phyloP scores from a whole-genome alignment of 2,113 vertebrate species.

The Nyctereutes procyonoides region DNA sequence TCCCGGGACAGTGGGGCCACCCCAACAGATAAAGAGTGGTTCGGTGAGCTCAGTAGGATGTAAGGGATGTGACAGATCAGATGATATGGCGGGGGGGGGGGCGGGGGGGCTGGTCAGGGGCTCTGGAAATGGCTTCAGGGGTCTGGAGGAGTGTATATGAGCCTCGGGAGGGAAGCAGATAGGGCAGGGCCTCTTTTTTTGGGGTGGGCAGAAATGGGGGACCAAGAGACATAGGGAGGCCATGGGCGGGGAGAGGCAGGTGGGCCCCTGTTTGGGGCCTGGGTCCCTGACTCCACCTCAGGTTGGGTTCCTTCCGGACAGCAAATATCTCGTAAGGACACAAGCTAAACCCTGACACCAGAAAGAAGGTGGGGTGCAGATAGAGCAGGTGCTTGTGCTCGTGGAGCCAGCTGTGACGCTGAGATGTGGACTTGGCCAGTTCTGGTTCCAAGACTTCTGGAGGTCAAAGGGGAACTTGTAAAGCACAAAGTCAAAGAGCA shows the following conservation, averaged over 20 bases:
- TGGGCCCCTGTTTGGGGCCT: not conserved
- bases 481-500: not conserved
- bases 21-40: not conserved
- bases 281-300: not conserved
- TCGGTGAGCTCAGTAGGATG: not conserved
- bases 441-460: not conserved
- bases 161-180: not conserved
- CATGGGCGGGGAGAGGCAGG: not conserved
- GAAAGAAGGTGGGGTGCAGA: not conserved
- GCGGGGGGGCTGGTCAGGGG: not conserved
- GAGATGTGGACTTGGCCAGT: constrained; percentile 69
- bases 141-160: not conserved
- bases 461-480: not conserved
- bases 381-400: fast-evolving
- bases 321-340: not conserved
- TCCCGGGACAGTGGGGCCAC: constrained; percentile 76
- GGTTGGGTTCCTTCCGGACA: not conserved
- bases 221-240: constrained; percentile 50
- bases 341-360: not conserved
- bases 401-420: fast-evolving
- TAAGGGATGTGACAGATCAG: not conserved
- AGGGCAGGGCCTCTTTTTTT: constrained; percentile 63
- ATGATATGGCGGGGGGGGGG: not conserved
- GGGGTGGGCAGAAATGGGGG: constrained; percentile 61
- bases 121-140: not conserved